phyloP scores from a whole-genome alignment of 1,140 invertebrate species.

The Adoxophyes honmai region DNA sequence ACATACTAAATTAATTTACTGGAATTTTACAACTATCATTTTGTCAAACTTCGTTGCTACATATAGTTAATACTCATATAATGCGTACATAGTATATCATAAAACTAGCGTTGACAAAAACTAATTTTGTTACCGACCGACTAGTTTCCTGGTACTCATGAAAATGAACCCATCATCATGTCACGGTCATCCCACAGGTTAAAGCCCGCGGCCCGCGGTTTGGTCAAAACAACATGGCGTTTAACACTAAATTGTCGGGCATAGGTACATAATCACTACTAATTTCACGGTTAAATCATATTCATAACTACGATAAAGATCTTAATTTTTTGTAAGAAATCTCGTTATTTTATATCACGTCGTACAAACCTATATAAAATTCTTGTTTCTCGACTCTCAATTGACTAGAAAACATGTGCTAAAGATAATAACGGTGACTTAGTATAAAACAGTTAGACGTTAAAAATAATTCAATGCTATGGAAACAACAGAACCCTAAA shows the following conservation, averaged over 20 bases:
- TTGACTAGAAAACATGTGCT: not conserved
- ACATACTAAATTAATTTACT: too few relatives aligned
- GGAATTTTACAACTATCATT: too few relatives aligned
- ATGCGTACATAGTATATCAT: too few relatives aligned
- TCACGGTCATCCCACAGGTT: conserved; percentile 6
- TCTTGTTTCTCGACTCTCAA: too few relatives aligned
- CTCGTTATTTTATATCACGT: not conserved
- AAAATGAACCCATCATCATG: not conserved
- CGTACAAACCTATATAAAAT: not conserved
- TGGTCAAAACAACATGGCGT: not conserved
- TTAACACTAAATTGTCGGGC: not conserved
- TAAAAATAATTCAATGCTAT: not conserved
- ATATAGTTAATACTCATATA: too few relatives aligned
- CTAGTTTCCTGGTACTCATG: too few relatives aligned
- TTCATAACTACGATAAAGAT: not conserved
- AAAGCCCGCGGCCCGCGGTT: not conserved
- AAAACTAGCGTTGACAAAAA: too few relatives aligned
- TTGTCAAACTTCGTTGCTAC: too few relatives aligned
- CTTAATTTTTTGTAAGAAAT: too few relatives aligned
- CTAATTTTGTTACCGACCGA: too few relatives aligned
- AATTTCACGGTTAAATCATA: not conserved
- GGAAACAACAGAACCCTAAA: not conserved
- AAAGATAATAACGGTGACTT: not conserved
- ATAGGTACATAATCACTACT: not conserved
- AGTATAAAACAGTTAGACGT: not conserved